Conservation (phyloP, 2,888 invertebrate species). For the Operophtera brumata region DNA sequence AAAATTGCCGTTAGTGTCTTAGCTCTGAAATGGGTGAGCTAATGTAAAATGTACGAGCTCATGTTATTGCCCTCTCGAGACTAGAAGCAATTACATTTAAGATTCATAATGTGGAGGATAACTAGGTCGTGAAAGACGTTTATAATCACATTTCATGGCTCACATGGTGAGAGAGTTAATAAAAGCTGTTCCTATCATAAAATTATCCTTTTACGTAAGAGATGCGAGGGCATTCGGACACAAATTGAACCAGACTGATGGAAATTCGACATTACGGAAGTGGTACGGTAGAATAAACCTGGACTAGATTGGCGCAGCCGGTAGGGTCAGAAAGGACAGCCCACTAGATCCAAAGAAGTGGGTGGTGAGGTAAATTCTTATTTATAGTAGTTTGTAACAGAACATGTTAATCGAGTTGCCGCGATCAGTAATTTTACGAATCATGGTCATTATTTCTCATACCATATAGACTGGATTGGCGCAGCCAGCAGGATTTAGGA, state of each 20-base stretch:
- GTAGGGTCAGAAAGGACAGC: background rate
- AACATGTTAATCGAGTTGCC: background rate
- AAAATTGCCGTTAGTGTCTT: conserved; percentile 2
- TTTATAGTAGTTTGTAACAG: background rate
- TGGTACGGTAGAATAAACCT: no score
- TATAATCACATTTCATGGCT: background rate
- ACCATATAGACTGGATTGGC: background rate
- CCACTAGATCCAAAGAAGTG: background rate
- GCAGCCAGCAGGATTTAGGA: background rate
- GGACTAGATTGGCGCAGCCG: background rate
- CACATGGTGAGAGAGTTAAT: no score
- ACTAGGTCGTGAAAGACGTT: conserved; percentile 13
- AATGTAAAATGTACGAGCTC: conserved; percentile 12
- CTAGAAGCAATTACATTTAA: conserved; percentile 17
- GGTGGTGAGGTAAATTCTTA: background rate
- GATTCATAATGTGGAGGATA: conserved; percentile 16
- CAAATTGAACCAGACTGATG: no score
- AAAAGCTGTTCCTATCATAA: no score
- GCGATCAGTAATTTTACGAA: no score
- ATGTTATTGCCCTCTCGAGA: conserved; percentile 13
- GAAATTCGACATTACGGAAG: no score
- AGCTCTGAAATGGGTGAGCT: background rate
- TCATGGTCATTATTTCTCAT: background rate
- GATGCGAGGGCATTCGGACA: no score
- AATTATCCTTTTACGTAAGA: no score